These are phyloP conservation scores for Corythornis madagascariensis DNA, from an alignment of 2,113 vertebrate species.

Conservation along the genomic window DNA sequence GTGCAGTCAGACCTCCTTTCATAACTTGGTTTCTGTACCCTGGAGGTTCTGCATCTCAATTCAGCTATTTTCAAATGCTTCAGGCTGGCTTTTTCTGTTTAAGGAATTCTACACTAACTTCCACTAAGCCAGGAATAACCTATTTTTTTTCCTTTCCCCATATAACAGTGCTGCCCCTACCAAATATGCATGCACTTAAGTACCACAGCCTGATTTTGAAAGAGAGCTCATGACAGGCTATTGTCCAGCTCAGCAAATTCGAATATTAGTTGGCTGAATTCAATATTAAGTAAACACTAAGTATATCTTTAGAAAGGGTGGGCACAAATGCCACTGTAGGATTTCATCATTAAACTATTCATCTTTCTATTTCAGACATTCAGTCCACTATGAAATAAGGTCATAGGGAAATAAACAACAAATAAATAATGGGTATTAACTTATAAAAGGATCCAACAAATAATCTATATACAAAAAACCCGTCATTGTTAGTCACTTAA, in stretches of 20 bases:
- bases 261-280: conserved; percentile 4
- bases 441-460: conserved; percentile 20
- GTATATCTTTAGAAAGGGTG: background rate
- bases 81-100: background rate
- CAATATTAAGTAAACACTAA: background rate
- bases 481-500: background rate
- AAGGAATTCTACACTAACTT: background rate
- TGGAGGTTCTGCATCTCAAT: background rate
- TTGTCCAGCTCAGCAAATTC: background rate
- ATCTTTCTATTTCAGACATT: background rate
- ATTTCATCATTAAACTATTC: background rate
- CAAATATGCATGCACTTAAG: background rate
- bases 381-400: background rate
- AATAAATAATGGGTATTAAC: background rate
- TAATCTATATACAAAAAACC: background rate
- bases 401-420: background rate
- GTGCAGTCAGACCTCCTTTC: background rate
- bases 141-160: background rate
- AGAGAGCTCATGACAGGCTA: background rate
- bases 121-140: background rate
- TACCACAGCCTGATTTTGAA: background rate
- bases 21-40: background rate
- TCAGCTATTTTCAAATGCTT: background rate
- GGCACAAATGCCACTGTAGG: background rate
- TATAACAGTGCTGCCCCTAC: background rate